Percentiles rank a stretch among this genome's conserved stretches.
phyloP scores from a whole-genome alignment of 2,888 invertebrate species.

The Pegoplata infirma region DNA sequence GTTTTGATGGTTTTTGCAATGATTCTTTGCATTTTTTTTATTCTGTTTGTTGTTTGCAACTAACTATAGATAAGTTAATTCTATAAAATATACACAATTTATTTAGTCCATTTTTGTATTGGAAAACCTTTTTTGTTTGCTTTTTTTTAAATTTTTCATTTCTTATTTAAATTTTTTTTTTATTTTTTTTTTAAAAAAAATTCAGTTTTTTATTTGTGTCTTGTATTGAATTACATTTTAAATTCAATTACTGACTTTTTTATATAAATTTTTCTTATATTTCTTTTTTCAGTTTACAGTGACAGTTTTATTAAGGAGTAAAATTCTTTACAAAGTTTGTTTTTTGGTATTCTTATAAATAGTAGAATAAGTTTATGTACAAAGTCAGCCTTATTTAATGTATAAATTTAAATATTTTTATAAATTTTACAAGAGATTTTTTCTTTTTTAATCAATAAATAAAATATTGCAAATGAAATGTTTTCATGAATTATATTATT shows the following conservation, averaged over 20 bases:
- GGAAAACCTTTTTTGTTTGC: slow-evolving; percentile 50
- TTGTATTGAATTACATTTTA: slow-evolving; percentile 11
- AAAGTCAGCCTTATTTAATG: slow-evolving; percentile 73
- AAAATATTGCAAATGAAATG: not conserved
- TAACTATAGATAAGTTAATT: slow-evolving; percentile 40
- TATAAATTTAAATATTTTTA: slow-evolving; percentile 29
- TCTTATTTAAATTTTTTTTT: not conserved
- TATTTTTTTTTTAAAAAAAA: not conserved
- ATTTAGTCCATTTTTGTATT: slow-evolving; percentile 38
- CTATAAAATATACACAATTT: slow-evolving; percentile 55
- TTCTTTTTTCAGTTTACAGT: slow-evolving; percentile 2
- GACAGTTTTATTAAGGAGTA: slow-evolving; percentile 28
- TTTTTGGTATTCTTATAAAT: slow-evolving; percentile 34
- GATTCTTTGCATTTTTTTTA: not conserved
- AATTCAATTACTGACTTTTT: slow-evolving; percentile 31
- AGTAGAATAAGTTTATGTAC: slow-evolving; percentile 66
- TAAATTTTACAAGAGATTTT: slow-evolving; percentile 1
- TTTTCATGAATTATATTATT: not conserved
- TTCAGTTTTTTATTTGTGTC: not conserved
- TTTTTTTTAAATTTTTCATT: no score
- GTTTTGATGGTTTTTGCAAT: not conserved
- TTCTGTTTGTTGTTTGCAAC: slow-evolving; percentile 1
- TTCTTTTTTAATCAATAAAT: not conserved
- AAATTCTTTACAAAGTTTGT: slow-evolving; percentile 45
- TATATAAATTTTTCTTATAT: not conserved